phyloP scores from a whole-genome alignment of 2,113 vertebrate species.

The Bombycilla garrulus region DNA sequence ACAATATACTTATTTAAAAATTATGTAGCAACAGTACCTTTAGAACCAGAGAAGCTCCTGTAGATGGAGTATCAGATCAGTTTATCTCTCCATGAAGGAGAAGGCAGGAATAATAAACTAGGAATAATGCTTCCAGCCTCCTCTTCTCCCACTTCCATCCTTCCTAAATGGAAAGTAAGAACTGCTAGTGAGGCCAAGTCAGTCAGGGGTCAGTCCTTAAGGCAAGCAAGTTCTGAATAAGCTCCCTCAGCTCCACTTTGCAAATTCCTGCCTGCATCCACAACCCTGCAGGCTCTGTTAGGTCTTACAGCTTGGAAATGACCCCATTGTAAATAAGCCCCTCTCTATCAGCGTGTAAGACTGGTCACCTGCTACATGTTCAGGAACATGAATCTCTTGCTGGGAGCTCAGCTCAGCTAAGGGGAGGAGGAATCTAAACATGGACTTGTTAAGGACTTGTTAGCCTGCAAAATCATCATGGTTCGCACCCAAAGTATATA shows the following conservation, averaged over 20 bases:
- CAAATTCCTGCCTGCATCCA: neutral
- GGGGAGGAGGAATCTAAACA: neutral
- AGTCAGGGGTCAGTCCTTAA: neutral
- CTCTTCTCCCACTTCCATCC: neutral
- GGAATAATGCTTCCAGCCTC: neutral
- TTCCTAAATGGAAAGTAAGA: neutral
- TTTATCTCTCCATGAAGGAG: neutral
- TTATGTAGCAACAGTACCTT: neutral
- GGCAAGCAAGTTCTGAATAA: neutral
- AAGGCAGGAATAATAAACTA: neutral
- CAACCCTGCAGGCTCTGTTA: neutral
- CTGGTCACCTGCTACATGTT: neutral
- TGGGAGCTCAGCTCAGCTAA: neutral
- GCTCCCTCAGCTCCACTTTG: neutral
- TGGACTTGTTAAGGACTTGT: neutral
- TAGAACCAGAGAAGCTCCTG: neutral
- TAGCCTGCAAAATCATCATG: neutral
- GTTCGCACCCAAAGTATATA: neutral
- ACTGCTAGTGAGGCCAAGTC: accelerated
- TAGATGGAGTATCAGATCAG: neutral
- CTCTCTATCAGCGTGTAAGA: neutral
- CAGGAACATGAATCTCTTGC: neutral
- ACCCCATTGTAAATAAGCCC: neutral
- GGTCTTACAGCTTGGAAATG: neutral
- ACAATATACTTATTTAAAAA: neutral